Conservation (phyloP, 1,140 invertebrate genomes). For the Coelopa frigida region DNA sequence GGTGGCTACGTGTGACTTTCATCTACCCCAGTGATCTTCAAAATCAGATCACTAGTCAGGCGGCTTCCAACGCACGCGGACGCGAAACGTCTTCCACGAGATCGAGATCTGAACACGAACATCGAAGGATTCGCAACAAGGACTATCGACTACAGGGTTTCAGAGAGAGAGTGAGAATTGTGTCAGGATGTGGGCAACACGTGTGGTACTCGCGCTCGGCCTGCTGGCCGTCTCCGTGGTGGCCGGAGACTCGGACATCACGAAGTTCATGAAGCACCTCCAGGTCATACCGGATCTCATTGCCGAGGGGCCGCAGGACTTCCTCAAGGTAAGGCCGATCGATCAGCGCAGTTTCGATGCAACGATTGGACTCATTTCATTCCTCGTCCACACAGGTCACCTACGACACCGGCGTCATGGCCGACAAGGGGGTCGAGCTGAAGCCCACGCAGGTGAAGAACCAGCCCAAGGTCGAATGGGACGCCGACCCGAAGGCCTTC, state of each 20-base stretch:
- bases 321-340: constrained; percentile 27
- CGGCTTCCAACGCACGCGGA: too few species aligned
- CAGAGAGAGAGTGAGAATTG: too few species aligned
- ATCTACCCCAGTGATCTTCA: too few species aligned
- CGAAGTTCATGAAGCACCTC: constrained; percentile 28
- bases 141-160: too few species aligned
- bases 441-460: constrained; percentile 63
- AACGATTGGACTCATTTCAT: not conserved
- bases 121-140: too few species aligned
- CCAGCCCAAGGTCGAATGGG: constrained; percentile 57
- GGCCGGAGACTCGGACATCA: constrained; percentile 23
- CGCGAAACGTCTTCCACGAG: too few species aligned
- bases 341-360: not conserved
- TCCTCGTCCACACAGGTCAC: constrained; percentile 23
- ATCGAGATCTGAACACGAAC: too few species aligned
- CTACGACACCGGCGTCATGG: constrained; percentile 51
- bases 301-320: constrained; percentile 29
- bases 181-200: too few species aligned
- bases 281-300: constrained; percentile 39
- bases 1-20: too few species aligned
- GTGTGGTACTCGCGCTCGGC: not conserved
- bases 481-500: constrained; percentile 50
- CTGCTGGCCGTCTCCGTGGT: not conserved
- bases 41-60: too few species aligned
- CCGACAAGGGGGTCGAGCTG: constrained; percentile 58